Base-by-base conservation (phyloP, 2,113 vertebrate genomes). In the Hippocampus barbouri region DNA sequence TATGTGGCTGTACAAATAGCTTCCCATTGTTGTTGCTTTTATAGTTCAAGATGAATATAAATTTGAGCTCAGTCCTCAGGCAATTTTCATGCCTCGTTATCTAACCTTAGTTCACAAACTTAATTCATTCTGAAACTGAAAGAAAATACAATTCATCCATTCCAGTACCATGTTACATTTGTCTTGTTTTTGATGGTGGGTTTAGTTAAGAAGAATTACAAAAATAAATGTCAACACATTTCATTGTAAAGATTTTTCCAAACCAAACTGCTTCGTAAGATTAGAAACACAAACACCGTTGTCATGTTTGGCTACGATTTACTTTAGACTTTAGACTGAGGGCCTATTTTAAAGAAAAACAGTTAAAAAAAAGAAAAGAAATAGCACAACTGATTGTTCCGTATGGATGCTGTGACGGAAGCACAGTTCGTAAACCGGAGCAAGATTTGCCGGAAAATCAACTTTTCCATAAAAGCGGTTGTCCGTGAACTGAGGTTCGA, bases 1-100 rank as follows among this genome's bases (percentile, higher is more conserved):
- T 15, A 51, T 30, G 14, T 34, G 18, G n/a, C 47, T 65, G 40
- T 79, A 74, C 76, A 84, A 2, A 45, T 65, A 71, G n/a, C 1
- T 27, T 67, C 64, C 11, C 30, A 30, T 51, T 40, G 1, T 53
- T 25, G 68, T 34, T 40, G 45, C 14, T 41, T 65, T 41, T n/a
- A 45, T 45, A 1, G n/a, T 16, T 25, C 63, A 23, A 11, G 10
- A 64, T 64, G 1, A 41, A 64, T 41, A 40, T 5, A 41, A 12
- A 64, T n/a, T 23, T 18, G 56, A 25, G 23, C 21, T 57, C 56
- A 25, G 56, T 57, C 23, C 12, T 59, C 4, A 8, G 8, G 16
- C 27, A 34, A 0, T 30, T 61, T 61, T 30, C 15, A 34, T 6
- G 15, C 23, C 56, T 34, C 16, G 5, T 34, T 2, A 1, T 18